Evolutionary conservation across 2,797 vertebrate genomes (phyloP), one percentile per base, ranked within the genome.

Genomic region (Propithecus deckenii): DNA sequence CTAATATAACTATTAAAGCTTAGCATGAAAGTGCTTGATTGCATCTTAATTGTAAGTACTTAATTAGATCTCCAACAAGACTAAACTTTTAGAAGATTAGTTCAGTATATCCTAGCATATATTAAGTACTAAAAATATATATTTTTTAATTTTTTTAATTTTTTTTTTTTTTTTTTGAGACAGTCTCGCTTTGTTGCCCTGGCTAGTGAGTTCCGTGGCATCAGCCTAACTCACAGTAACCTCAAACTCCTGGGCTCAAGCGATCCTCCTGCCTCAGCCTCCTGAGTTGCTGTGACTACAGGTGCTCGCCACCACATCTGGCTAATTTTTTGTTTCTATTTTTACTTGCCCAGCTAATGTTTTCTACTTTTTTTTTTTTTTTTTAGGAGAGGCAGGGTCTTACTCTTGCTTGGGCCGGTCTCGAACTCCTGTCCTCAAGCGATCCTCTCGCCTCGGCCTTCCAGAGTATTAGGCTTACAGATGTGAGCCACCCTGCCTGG

Each of bases 21-120:
- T 46, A 91, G n/a, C 71, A 75, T 25, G 46, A 65, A 87, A 75
- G 43, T 65, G 72, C 22, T 71, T 88, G 91, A 20, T 78, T 95
- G n/a, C 91, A 88, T 52, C 41, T 61, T 89, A 61, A 86, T 23
- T 94, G 35, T 79, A 84, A 94, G 61, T 63, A 72, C 55, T 94
- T 86, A 78, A 89, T 18, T 61, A 18, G 48, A 86, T 67, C 50
- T 91, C 48, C 46, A 80, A 76, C 13, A 89, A 38, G 48, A 75
- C 30, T 57, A 67, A 32, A 6, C 57, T 78, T 95, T 79, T 78
- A 95, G 41, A 96, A 92, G 80, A 52, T 83, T 65, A 72, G 61
- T 35, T 57, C 71, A 67, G 30, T 67, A 61, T 69, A 92, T 75
- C 65, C 71, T 48, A 52, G n/a, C 48, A 74, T 57, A 84, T 28